phyloP scores from a whole-genome alignment of 2,113 vertebrate species.

The Thomomys bottae region DNA sequence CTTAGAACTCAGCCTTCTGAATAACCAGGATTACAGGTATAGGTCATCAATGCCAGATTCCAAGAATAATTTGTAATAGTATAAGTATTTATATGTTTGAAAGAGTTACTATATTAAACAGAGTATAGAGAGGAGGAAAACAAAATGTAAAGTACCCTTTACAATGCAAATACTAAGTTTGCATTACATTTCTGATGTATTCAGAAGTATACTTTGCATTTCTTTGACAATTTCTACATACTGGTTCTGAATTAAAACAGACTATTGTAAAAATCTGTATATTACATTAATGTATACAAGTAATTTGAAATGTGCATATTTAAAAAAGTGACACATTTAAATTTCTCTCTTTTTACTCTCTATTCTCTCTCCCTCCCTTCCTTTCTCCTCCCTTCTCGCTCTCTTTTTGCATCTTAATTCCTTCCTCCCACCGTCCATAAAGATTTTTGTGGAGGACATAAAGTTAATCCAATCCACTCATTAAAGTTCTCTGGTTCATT shows the following conservation, averaged over 20 bases:
- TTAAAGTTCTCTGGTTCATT: background rate
- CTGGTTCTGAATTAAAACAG: constrained; percentile 14
- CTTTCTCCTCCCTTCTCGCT: too few relatives aligned
- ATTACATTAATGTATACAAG: constrained; percentile 7
- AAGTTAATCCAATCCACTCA: background rate
- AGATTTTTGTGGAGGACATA: constrained; percentile 14
- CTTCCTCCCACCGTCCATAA: background rate
- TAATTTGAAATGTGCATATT: background rate
- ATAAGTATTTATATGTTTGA: background rate
- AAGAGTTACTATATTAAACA: background rate
- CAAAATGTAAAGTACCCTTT: too few relatives aligned
- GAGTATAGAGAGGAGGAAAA: background rate
- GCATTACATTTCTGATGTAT: too few relatives aligned
- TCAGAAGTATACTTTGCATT: background rate
- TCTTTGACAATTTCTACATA: background rate
- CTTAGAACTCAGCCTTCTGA: too few relatives aligned
- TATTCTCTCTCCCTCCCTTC: too few relatives aligned
- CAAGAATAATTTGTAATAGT: background rate
- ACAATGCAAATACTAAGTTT: too few relatives aligned
- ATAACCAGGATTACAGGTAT: background rate
- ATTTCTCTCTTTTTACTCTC: too few relatives aligned
- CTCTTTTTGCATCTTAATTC: too few relatives aligned
- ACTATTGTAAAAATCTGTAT: background rate
- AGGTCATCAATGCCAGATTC: background rate
- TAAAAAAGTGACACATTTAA: background rate